Base-by-base conservation (phyloP, 2,113 vertebrate species). In the Chitala chitala region DNA sequence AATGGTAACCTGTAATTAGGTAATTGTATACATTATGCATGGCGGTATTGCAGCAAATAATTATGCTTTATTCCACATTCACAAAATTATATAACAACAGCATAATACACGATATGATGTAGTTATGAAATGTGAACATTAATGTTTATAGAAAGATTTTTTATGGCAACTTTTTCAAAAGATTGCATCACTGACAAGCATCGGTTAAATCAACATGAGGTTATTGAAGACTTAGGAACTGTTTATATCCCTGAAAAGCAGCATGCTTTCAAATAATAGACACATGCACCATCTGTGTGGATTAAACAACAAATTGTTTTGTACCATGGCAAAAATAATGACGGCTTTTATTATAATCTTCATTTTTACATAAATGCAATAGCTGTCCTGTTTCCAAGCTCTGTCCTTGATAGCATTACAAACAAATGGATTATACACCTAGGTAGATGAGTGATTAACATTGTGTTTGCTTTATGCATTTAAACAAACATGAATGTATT, bases 331-430 rank as follows among this genome's bases (percentile, higher is more conserved):
- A 36, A 61, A 26, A 61, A n/a, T n/a, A n/a, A 61, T 36, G 58
- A 33, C 58, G 9, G 58, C 2, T 8, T 33, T 61, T 61, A 17
- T 61, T 38, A 13, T 61, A 17, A 33, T 17, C 17, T 26, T 31
- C 58, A 26, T 61, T 33, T 61, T 61, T 61, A 29, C 58, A 38
- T 61, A 61, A 61, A 61, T 36, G 33, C 31, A 59, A 17, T 59
- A 5, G 13, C 33, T 38, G 59, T 36, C 38, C n/a, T n/a, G n/a
- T n/a, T n/a, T n/a, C n/a, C 33, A 63, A 20, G 38, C 59, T 7
- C 4, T 58, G 12, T 10, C 26, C 56, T 63, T 63, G 59, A 36
- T 36, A 63, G n/a, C 31, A 63, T n/a, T 63, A 29, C 33, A 33
- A 33, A 59, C 33, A 29, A 58, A 31, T 31, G 55, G 31, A 53